phyloP scores from a whole-genome alignment of 2,888 invertebrate genomes.

The Agonopterix arenella region DNA sequence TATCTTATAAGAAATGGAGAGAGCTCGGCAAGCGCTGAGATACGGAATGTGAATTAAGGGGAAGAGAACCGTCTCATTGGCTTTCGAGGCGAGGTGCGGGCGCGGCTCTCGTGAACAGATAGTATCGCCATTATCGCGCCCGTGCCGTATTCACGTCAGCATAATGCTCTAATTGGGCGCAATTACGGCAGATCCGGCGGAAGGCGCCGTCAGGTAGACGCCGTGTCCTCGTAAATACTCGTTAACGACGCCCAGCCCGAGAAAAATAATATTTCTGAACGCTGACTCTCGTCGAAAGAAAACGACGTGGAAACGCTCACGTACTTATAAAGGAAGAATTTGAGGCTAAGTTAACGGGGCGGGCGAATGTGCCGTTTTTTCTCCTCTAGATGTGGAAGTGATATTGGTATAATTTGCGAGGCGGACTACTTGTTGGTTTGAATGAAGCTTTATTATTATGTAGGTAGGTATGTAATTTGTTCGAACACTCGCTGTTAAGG shows the following conservation, averaged over 20 bases:
- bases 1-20: conserved; percentile 56
- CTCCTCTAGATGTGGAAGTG: conserved; percentile 41
- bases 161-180: conserved; percentile 75
- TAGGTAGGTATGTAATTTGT: too few species aligned
- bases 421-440: neutral
- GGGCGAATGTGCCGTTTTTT: conserved; percentile 47
- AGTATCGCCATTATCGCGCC: conserved; percentile 69
- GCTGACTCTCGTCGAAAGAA: conserved; percentile 55
- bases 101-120: conserved; percentile 40
- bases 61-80: conserved; percentile 54
- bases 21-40: conserved; percentile 49
- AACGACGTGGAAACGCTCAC: conserved; percentile 59
- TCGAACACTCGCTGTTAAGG: too few species aligned
- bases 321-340: conserved; percentile 53
- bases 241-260: conserved; percentile 63
- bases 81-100: conserved; percentile 29
- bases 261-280: conserved; percentile 70
- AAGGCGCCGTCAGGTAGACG: conserved; percentile 67
- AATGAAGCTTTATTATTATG: too few species aligned
- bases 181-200: conserved; percentile 68
- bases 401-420: conserved; percentile 44
- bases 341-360: conserved; percentile 53
- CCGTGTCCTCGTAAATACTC: conserved; percentile 72
- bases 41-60: conserved; percentile 62
- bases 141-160: conserved; percentile 73